phyloP scores from a whole-genome alignment of 2,797 vertebrate genomes.

The Etheostoma perlongum region DNA sequence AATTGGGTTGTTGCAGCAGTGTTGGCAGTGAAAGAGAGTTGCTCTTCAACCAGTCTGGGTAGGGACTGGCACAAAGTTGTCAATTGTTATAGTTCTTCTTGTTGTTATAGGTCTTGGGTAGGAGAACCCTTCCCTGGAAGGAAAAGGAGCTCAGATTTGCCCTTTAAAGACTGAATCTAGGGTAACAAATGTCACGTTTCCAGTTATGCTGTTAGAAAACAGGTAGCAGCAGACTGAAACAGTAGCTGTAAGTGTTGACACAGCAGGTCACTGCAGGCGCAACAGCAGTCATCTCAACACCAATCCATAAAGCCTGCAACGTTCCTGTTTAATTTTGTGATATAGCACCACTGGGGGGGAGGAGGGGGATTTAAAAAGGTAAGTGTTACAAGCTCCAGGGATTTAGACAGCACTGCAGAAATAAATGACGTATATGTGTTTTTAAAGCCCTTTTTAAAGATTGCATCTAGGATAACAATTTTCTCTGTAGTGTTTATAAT shows the following conservation, averaged over 20 bases:
- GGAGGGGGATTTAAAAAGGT: slow-evolving; percentile 47
- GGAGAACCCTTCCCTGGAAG: too few relatives aligned
- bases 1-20: too few relatives aligned
- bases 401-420: slow-evolving; percentile 6
- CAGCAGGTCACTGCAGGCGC: slow-evolving; percentile 17
- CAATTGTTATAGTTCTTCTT: too few relatives aligned
- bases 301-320: slow-evolving; percentile 46
- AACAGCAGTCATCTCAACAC: slow-evolving; percentile 28
- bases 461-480: slow-evolving; percentile 33
- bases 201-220: slow-evolving; percentile 40
- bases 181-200: slow-evolving; percentile 35
- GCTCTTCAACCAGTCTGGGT: too few relatives aligned
- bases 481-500: slow-evolving; percentile 38
- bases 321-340: slow-evolving; percentile 38
- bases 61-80: too few relatives aligned
- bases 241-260: slow-evolving; percentile 47
- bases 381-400: slow-evolving; percentile 23
- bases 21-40: too few relatives aligned
- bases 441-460: slow-evolving; percentile 53
- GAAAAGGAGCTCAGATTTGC: too few relatives aligned
- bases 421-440: slow-evolving; percentile 40
- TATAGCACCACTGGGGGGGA: slow-evolving; percentile 23
- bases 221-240: slow-evolving; percentile 24
- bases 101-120: too few relatives aligned
- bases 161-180: too few relatives aligned